Base-by-base conservation (phyloP, 2,888 invertebrate genomes). In the Drosophila engyochracea region DNA sequence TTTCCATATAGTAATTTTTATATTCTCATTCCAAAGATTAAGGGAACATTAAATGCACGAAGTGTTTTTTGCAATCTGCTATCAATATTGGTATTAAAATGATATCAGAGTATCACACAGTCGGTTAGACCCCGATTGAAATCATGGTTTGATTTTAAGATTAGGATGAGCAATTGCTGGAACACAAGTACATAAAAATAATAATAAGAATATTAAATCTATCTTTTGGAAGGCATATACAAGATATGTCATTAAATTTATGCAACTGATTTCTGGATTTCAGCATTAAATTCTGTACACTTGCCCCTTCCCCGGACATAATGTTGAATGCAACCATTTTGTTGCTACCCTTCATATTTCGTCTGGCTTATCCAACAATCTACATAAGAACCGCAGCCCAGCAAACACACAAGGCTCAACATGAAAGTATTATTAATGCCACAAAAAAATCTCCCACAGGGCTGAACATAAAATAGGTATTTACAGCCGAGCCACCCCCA, bases 401-500 rank as follows among this genome's bases (percentile, higher is more conserved):
- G 61, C 63, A 60, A n/a, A n/a, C 39, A 41, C 72, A 80, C 72
- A 65, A 67, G 77, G 70, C 67, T 66, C 69, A 80, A 84, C 85
- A 83, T 69, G 72, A 83, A 86, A 78, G 68, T 87, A 81, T 77
- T 82, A 87, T 77, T 83, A 87, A 77, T 80, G 80, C 72, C 76
- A 55, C 59, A 60, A 66, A 76, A 74, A 82, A 84, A 76, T 87
- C 79, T 87, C 89, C 89, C 89, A 89, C 85, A 76, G 89, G 88
- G 88, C 79, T 68, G 70, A 79, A 80, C 84, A 86, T 82, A 90
- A 89, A 87, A 79, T 82, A 74, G 74, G 84, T 89, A 86, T 90
- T 89, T 76, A 74, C 83, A 70, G 47, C 19, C 31, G 41, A 77
- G 67, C 82, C 76, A 78, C 82, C 85, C 73, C 70, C 72, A 68